A percentile compares a stretch with the other conserved stretches of the same genome.
These are phyloP conservation scores for Drosophila borborema DNA, from an alignment of 2,888 invertebrate genomes.

Conservation along the genomic window DNA sequence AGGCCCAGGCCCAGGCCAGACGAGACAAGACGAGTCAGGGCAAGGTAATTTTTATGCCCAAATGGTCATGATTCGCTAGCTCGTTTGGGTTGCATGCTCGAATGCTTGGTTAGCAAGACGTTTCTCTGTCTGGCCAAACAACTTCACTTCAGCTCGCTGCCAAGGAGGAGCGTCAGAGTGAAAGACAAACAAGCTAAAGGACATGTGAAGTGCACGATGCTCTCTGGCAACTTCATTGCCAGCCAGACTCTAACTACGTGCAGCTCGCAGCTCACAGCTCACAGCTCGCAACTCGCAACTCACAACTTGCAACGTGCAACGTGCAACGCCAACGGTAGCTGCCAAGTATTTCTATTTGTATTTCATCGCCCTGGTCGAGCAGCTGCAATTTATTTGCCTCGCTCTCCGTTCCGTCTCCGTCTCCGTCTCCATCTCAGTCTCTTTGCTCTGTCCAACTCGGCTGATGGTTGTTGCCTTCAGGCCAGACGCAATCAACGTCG, in stretches of 20 bases:
- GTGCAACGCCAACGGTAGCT: conserved; percentile 65
- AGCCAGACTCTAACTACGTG: conserved; percentile 17
- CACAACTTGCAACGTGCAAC: conserved; percentile 26
- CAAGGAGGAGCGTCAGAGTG: conserved; percentile 69
- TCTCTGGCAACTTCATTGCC: conserved; percentile 71
- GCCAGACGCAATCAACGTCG: conserved; percentile 64
- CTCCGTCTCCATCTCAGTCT: background rate
- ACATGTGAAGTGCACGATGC: conserved; percentile 74
- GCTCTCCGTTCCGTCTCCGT: conserved; percentile 1
- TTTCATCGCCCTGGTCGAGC: conserved; percentile 77
- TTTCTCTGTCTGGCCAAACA: conserved; percentile 70
- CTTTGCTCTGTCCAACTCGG: conserved; percentile 17
- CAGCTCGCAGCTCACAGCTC: conserved; percentile 5
- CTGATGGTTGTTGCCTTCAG: conserved; percentile 60
- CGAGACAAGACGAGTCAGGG: conserved; percentile 25
- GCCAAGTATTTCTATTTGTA: conserved; percentile 82
- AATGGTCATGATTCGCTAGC: conserved; percentile 76
- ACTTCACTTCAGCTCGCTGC: conserved; percentile 51
- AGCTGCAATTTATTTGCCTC: conserved; percentile 78
- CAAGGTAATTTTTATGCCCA: conserved; percentile 74
- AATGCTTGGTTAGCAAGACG: conserved; percentile 34
- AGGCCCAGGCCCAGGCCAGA: background rate
- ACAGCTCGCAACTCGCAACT: conserved; percentile 15
- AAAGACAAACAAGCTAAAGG: conserved; percentile 80
- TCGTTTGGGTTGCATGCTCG: conserved; percentile 42